Evolutionary conservation across 2,113 vertebrate genomes (phyloP).

Genomic region (Rattus rattus): DNA sequence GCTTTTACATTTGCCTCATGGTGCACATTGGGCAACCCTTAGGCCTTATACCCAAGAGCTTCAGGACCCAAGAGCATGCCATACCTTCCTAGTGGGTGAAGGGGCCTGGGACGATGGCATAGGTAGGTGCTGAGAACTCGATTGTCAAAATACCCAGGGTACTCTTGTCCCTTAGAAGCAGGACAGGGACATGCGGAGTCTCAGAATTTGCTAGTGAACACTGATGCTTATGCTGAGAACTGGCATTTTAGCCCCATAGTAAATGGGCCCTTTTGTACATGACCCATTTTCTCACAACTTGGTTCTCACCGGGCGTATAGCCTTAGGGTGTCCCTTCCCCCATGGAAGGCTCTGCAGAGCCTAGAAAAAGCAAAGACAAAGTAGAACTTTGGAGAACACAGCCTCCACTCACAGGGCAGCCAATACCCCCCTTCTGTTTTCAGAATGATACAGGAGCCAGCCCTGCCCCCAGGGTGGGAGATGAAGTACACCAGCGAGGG

Average conservation of each 20-base stretch:
- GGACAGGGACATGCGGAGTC: background rate
- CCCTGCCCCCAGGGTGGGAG: slow-evolving; percentile 98
- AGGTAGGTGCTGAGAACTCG: background rate
- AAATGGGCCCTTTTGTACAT: background rate
- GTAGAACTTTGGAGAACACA: background rate
- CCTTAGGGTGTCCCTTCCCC: background rate
- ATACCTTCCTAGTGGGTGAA: background rate
- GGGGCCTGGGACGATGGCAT: background rate
- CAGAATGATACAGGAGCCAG: slow-evolving; percentile 99
- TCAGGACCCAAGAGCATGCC: background rate
- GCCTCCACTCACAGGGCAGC: background rate
- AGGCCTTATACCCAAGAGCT: background rate
- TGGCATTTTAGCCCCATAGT: background rate
- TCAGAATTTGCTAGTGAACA: background rate
- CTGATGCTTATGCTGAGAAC: background rate
- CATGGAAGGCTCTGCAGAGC: background rate
- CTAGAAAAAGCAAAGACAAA: background rate
- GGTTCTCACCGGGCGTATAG: background rate
- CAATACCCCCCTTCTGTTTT: background rate
- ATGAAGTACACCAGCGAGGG: slow-evolving; percentile 99
- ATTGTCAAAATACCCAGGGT: background rate
- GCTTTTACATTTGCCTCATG: background rate
- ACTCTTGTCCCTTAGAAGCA: background rate
- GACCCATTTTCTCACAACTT: background rate
- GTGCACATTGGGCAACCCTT: background rate